Conservation (phyloP, 2,113 vertebrate species). For the Crotalus viridis region DNA sequence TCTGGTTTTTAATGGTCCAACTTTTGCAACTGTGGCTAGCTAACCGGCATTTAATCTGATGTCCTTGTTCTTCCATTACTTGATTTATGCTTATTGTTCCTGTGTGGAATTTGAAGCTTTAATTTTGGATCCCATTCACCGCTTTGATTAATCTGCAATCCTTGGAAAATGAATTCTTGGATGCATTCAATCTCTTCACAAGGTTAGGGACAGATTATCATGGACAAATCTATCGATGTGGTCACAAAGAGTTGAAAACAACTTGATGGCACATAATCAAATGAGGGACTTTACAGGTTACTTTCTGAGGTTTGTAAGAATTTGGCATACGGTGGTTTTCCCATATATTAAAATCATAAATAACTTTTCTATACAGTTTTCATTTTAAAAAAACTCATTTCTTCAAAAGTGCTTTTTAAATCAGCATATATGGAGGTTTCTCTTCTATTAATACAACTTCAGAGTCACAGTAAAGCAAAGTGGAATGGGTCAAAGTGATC, state of each 20-base stretch:
- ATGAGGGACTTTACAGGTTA: background rate
- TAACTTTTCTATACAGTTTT: background rate
- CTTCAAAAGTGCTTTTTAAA: background rate
- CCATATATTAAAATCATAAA: background rate
- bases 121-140: no score
- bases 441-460: background rate
- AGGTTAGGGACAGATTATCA: background rate
- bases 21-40: no score
- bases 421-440: background rate
- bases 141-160: no score
- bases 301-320: background rate
- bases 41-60: no score
- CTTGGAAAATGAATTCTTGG: no score
- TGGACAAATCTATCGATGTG: background rate
- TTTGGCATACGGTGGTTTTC: background rate
- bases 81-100: no score
- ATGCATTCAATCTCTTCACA: no score
- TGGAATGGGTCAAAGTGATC: background rate
- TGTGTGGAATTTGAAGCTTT: no score
- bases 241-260: background rate
- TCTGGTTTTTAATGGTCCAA: no score
- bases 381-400: background rate
- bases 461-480: background rate
- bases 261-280: background rate
- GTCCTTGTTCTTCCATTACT: no score